Conservation (phyloP, 2,888 invertebrate genomes). For the Eudiplozoon nipponicum region DNA sequence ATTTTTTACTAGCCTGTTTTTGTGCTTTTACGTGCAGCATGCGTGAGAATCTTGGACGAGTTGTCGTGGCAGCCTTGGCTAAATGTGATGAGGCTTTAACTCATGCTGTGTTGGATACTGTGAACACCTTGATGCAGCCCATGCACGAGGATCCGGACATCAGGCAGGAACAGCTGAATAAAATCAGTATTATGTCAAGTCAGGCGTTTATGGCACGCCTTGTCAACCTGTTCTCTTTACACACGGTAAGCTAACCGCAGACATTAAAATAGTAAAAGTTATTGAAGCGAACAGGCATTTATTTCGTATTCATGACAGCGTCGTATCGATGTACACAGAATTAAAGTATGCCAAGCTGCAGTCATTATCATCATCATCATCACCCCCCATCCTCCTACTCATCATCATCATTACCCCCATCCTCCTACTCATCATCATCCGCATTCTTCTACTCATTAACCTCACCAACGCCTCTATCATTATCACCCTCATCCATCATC, state of each 20-base stretch:
- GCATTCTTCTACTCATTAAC: too few relatives aligned
- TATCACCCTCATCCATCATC: too few relatives aligned
- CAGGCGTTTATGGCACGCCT: constrained; percentile 61
- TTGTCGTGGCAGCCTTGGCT: constrained; percentile 58
- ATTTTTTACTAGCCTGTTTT: not conserved
- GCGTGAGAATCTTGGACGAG: constrained; percentile 63
- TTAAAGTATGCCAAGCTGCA: too few relatives aligned
- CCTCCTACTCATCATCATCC: too few relatives aligned
- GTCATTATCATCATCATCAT: too few relatives aligned
- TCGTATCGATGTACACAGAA: too few relatives aligned
- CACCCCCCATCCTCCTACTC: too few relatives aligned
- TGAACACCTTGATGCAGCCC: constrained; percentile 80
- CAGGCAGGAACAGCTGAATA: constrained; percentile 82
- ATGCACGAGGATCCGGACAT: constrained; percentile 78
- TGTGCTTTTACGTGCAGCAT: constrained; percentile 42
- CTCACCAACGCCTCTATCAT: too few relatives aligned
- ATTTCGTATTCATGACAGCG: too few relatives aligned
- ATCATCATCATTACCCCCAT: too few relatives aligned
- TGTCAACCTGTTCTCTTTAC: constrained; percentile 64
- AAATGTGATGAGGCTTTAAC: constrained; percentile 57
- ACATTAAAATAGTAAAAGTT: too few relatives aligned
- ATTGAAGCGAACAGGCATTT: too few relatives aligned
- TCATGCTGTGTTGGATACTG: constrained; percentile 76
- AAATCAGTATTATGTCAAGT: constrained; percentile 62
- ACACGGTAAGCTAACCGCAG: constrained; percentile 58